Conservation (phyloP, 2,113 vertebrate species). For the Tupaia chinensis region DNA sequence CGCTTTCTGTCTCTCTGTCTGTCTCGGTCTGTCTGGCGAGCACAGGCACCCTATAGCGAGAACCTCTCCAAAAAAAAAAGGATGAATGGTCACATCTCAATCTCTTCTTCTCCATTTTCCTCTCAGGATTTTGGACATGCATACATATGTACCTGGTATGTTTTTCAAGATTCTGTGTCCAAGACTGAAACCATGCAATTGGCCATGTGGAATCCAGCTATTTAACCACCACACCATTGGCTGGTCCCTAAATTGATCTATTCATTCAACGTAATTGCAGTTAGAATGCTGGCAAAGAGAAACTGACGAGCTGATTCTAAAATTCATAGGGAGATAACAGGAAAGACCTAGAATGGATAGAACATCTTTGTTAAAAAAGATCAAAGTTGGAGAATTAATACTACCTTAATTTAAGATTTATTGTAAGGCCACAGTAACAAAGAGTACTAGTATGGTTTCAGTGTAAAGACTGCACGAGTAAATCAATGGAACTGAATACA, state of each 20-base stretch:
- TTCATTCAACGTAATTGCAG: not conserved
- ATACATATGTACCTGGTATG: no score
- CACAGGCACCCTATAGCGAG: no score
- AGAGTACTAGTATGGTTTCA: not conserved
- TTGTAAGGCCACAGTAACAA: not conserved
- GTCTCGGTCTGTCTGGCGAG: no score
- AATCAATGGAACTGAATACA: not conserved
- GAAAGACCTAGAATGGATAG: not conserved
- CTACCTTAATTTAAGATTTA: not conserved
- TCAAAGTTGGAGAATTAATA: not conserved
- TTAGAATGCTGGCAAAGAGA: conserved; percentile 30
- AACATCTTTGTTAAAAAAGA: conserved; percentile 24
- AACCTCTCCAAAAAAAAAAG: no score
- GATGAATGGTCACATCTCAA: no score
- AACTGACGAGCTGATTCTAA: conserved; percentile 8
- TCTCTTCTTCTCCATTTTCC: no score
- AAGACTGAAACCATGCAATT: no score
- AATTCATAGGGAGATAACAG: conserved; percentile 3
- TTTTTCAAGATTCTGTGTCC: no score
- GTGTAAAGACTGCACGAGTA: not conserved
- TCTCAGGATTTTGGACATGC: no score
- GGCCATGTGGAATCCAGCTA: no score
- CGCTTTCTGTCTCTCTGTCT: no score
- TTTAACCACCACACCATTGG: no score
- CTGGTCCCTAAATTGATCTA: not conserved